Conservation (phyloP, 2,888 invertebrate species). For the Diaprepes abbreviatus region DNA sequence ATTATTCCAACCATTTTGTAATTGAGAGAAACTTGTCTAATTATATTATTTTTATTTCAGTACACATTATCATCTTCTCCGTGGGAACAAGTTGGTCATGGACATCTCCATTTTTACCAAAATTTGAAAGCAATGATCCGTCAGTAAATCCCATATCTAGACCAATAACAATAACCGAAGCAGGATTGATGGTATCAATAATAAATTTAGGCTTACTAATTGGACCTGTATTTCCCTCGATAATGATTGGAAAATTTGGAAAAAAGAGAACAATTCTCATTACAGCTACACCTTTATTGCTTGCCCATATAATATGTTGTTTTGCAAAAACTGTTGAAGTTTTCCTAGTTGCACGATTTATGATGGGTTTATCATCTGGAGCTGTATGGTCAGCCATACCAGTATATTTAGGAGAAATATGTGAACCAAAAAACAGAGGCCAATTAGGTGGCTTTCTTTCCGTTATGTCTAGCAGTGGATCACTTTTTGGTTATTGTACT, state of each 20-base stretch:
- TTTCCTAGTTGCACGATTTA: conserved; percentile 49
- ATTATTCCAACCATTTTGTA: too few relatives aligned
- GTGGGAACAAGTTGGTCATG: conserved; percentile 40
- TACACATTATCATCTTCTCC: conserved; percentile 32
- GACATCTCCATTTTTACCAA: conserved; percentile 47
- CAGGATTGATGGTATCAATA: conserved; percentile 39
- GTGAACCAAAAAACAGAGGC: conserved; percentile 42
- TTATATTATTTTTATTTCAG: conserved; percentile 37
- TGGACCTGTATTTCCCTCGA: conserved; percentile 39
- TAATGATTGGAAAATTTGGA: conserved; percentile 40
- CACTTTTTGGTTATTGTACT: conserved; percentile 6
- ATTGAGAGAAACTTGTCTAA: too few relatives aligned
- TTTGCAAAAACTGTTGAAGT: conserved; percentile 39
- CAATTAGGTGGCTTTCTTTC: conserved; percentile 10
- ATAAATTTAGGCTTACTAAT: conserved; percentile 44
- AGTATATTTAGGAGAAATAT: conserved; percentile 47
- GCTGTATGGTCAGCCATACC: conserved; percentile 48
- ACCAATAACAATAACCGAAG: conserved; percentile 35
- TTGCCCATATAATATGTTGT: conserved; percentile 45
- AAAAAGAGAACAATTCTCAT: conserved; percentile 46
- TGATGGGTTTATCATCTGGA: conserved; percentile 48
- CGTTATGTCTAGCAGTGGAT: neutral
- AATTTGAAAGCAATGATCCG: conserved; percentile 30
- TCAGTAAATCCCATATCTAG: conserved; percentile 24
- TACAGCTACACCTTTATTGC: conserved; percentile 42